phyloP scores from a whole-genome alignment of 2,113 vertebrate species.

The Xyliphius kryptos region DNA sequence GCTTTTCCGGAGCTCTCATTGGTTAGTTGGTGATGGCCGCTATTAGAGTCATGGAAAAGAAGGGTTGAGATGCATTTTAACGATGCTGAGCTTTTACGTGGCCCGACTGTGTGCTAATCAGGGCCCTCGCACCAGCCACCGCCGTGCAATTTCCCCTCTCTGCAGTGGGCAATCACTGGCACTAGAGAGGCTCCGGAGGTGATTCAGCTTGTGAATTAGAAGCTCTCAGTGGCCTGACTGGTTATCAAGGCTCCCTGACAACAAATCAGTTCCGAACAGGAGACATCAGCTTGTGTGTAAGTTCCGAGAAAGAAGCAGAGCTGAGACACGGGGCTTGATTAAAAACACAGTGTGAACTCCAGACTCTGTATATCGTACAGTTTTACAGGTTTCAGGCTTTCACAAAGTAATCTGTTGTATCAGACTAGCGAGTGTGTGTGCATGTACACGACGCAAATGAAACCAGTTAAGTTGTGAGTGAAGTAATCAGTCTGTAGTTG shows the following conservation, averaged over 20 bases:
- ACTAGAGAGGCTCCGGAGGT: conserved; percentile 64
- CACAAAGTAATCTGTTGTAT: too few relatives aligned
- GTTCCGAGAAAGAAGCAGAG: conserved; percentile 6
- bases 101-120: conserved; percentile 67
- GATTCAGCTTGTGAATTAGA: conserved; percentile 59
- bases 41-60: conserved; percentile 58
- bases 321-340: too few relatives aligned
- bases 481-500: too few relatives aligned
- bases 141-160: conserved; percentile 68
- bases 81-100: conserved; percentile 56
- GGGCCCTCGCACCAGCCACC: conserved; percentile 54
- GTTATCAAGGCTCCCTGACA: conserved; percentile 30
- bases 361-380: too few relatives aligned
- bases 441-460: too few relatives aligned
- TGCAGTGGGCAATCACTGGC: conserved; percentile 67
- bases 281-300: conserved; percentile 37
- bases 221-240: conserved; percentile 33
- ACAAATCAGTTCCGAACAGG: conserved; percentile 41
- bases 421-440: too few relatives aligned
- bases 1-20: conserved; percentile 18
- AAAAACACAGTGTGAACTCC: too few relatives aligned
- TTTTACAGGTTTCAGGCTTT: too few relatives aligned
- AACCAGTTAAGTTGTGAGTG: too few relatives aligned
- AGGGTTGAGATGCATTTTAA: conserved; percentile 65
- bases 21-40: conserved; percentile 51